Conservation (phyloP, 2,888 invertebrate genomes). For the Diadegma fenestrale region DNA sequence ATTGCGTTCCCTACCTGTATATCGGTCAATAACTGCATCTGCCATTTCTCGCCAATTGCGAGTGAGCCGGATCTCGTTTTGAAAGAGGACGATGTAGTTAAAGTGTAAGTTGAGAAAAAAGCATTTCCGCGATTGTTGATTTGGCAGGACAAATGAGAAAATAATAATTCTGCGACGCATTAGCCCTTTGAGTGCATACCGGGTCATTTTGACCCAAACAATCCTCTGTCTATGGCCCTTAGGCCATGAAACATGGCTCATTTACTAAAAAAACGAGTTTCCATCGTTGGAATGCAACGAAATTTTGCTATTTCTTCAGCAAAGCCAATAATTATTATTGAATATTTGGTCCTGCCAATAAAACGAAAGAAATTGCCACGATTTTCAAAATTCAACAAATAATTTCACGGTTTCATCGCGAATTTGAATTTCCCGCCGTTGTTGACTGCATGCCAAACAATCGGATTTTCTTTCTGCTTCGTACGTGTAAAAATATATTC, state of each 20-base stretch:
- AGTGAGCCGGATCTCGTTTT: conserved; percentile 95
- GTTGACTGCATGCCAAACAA: conserved; percentile 95
- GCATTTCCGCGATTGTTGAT: neutral
- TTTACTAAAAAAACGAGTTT: too few relatives aligned
- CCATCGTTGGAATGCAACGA: too few relatives aligned
- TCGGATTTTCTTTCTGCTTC: conserved; percentile 94
- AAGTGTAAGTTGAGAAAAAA: conserved; percentile 91
- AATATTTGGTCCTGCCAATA: too few relatives aligned
- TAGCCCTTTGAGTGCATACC: too few relatives aligned
- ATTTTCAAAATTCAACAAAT: too few relatives aligned
- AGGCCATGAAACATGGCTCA: too few relatives aligned
- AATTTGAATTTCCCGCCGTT: conserved; percentile 88
- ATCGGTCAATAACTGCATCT: conserved; percentile 99
- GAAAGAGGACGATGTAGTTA: conserved; percentile 97
- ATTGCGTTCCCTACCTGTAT: conserved; percentile 99
- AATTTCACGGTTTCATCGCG: conserved; percentile 88
- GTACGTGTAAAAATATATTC: conserved; percentile 98
- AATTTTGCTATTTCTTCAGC: too few relatives aligned
- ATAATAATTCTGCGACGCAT: neutral
- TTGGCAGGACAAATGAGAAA: neutral
- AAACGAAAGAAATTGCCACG: too few relatives aligned
- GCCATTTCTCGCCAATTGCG: conserved; percentile 98
- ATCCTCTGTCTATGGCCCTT: too few relatives aligned
- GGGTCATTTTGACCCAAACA: too few relatives aligned
- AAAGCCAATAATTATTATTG: too few relatives aligned